These are phyloP conservation scores for Ephialtes manifestator DNA, from an alignment of 2,888 invertebrate species.

Conservation along the genomic window DNA sequence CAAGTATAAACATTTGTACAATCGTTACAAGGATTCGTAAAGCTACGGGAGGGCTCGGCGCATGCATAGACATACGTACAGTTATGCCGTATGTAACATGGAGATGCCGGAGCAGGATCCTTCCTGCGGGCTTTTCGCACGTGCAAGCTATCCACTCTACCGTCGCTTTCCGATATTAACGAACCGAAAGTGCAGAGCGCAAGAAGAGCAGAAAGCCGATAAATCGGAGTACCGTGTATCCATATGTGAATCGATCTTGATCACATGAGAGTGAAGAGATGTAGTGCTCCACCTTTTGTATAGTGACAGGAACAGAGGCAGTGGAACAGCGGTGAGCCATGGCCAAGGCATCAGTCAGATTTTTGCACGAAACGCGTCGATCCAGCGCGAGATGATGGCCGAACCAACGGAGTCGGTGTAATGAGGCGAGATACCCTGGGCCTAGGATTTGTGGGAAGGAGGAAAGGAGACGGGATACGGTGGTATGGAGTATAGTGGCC, in stretches of 20 bases:
- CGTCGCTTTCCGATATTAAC: slow-evolving; percentile 40
- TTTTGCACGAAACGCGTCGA: slow-evolving; percentile 76
- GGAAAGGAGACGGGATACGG: slow-evolving; percentile 49
- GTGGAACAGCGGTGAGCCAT: not conserved
- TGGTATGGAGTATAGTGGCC: slow-evolving; percentile 72
- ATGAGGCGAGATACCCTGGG: slow-evolving; percentile 82
- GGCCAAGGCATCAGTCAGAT: slow-evolving; percentile 69
- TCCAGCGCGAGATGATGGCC: slow-evolving; percentile 78
- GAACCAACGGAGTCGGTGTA: slow-evolving; percentile 79
- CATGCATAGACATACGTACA: not conserved
- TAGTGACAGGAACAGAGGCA: not conserved
- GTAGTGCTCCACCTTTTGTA: slow-evolving; percentile 26
- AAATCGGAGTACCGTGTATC: slow-evolving; percentile 35
- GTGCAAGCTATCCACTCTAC: not conserved
- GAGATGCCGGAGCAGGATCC: slow-evolving; percentile 28
- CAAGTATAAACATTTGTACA: slow-evolving; percentile 48
- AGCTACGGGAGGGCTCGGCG: not conserved
- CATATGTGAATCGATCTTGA: slow-evolving; percentile 28
- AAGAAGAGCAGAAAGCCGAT: slow-evolving; percentile 59
- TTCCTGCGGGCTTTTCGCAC: slow-evolving; percentile 41
- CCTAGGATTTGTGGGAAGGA: slow-evolving; percentile 62
- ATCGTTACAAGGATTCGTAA: slow-evolving; percentile 23
- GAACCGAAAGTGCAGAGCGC: slow-evolving; percentile 31
- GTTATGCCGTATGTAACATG: not conserved
- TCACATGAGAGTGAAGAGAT: slow-evolving; percentile 53